phyloP scores from a whole-genome alignment of 2,888 invertebrate genomes.

The Chrysolina oricalcia region DNA sequence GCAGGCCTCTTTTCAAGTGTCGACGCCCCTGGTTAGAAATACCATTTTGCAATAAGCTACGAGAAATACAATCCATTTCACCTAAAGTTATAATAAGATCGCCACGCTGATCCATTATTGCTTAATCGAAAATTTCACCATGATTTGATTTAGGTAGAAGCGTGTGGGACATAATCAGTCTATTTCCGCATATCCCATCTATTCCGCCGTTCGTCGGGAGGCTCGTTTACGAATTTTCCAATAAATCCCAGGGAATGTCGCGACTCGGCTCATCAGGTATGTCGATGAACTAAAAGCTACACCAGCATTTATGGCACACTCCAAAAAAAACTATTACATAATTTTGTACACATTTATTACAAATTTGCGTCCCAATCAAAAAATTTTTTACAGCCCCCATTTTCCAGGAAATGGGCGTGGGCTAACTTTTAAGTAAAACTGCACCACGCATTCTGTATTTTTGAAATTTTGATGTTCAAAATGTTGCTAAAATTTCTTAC shows the following conservation, averaged over 20 bases:
- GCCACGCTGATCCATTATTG: slow-evolving; percentile 37
- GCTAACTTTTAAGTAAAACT: too few relatives aligned
- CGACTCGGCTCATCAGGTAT: background rate
- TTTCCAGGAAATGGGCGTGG: too few relatives aligned
- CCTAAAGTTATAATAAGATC: slow-evolving; percentile 27
- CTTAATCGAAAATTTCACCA: slow-evolving; percentile 51
- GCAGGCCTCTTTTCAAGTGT: background rate
- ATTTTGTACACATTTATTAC: too few relatives aligned
- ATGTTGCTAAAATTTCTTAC: too few relatives aligned
- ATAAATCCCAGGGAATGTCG: background rate
- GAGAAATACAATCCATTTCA: slow-evolving; percentile 15
- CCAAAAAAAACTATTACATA: too few relatives aligned
- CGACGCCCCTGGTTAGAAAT: background rate
- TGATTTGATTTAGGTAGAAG: slow-evolving; percentile 60
- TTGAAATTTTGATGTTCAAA: too few relatives aligned
- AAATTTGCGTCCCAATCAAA: too few relatives aligned
- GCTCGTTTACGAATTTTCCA: slow-evolving; percentile 6
- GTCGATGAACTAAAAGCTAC: too few relatives aligned
- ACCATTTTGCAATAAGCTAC: slow-evolving; percentile 3
- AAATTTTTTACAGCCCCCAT: too few relatives aligned
- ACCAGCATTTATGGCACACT: too few relatives aligned
- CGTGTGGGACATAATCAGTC: slow-evolving; percentile 61
- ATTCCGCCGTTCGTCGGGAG: slow-evolving; percentile 8
- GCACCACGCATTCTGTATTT: too few relatives aligned
- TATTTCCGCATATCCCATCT: slow-evolving; percentile 56